Conservation (phyloP, 2,888 invertebrate species). For the Drosophila melanosoma region DNA sequence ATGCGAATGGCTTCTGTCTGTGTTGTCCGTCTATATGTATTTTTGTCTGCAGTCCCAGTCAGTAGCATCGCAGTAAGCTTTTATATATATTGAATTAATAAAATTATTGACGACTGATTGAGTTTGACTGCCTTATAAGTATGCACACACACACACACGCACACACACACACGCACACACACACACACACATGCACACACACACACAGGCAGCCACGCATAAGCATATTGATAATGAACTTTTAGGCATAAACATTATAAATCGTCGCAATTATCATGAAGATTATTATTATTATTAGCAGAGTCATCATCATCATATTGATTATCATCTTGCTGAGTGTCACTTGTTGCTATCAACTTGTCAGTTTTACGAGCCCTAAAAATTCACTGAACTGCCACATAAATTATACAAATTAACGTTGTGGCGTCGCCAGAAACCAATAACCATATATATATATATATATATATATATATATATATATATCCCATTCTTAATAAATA, state of each 20-base stretch:
- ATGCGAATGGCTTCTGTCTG: constrained; percentile 3
- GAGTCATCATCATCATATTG: neutral
- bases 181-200: constrained; percentile 4
- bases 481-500: constrained; percentile 31
- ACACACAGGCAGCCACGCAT: neutral
- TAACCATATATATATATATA: constrained; percentile 3
- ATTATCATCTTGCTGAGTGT: constrained; percentile 12
- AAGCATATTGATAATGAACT: constrained; percentile 50
- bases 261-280: constrained; percentile 53
- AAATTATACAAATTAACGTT: constrained; percentile 67
- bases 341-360: constrained; percentile 65
- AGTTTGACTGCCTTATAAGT: constrained; percentile 45
- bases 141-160: constrained; percentile 3
- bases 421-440: constrained; percentile 18
- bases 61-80: constrained; percentile 34
- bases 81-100: constrained; percentile 69
- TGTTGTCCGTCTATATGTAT: constrained; percentile 1
- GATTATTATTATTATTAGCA: constrained; percentile 19
- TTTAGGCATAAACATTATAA: constrained; percentile 54
- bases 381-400: constrained; percentile 70
- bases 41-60: constrained; percentile 14
- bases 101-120: constrained; percentile 74
- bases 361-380: constrained; percentile 47
- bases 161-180: constrained; percentile 3
- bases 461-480: no score